Evolutionary conservation across 2,888 invertebrate genomes (phyloP).

Genomic region (Ceramica pisi): DNA sequence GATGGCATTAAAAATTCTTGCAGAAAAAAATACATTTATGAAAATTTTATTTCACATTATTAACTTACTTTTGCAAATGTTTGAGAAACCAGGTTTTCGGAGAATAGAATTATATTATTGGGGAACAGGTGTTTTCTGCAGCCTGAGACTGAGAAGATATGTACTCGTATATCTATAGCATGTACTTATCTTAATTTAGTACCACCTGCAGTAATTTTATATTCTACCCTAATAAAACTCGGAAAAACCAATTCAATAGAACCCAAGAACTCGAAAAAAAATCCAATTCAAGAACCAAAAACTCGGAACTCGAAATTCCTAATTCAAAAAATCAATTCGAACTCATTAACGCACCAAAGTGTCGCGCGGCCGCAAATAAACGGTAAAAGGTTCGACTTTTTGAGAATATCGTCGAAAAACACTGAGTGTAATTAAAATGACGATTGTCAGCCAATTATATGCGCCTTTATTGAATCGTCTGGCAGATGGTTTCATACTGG

Average conservation of each 20-base stretch:
- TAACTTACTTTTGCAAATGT: constrained; percentile 25
- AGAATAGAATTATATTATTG: constrained; percentile 3
- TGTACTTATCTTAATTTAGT: not conserved
- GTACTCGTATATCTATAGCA: constrained; percentile 3
- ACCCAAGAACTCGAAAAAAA: constrained; percentile 13
- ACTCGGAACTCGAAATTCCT: constrained; percentile 10
- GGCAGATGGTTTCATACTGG: constrained; percentile 71
- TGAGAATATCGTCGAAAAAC: constrained; percentile 71
- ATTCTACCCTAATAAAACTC: not conserved
- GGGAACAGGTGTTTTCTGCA: constrained; percentile 30
- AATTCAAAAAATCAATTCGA: constrained; percentile 31
- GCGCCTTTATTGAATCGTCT: constrained; percentile 85
- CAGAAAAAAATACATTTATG: constrained; percentile 31
- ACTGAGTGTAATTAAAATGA: constrained; percentile 82
- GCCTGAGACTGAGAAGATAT: not conserved
- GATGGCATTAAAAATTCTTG: constrained; percentile 23
- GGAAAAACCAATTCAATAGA: not conserved
- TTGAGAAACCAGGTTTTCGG: constrained; percentile 5
- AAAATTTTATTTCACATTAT: constrained; percentile 35
- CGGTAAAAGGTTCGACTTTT: constrained; percentile 55
- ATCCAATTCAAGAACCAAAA: constrained; percentile 28
- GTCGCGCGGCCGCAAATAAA: constrained; percentile 42
- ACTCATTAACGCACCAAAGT: constrained; percentile 42
- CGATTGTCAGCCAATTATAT: constrained; percentile 82
- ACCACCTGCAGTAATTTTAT: not conserved